Conservation (phyloP, 2,797 vertebrate species). For the Enteromius treurensis region DNA sequence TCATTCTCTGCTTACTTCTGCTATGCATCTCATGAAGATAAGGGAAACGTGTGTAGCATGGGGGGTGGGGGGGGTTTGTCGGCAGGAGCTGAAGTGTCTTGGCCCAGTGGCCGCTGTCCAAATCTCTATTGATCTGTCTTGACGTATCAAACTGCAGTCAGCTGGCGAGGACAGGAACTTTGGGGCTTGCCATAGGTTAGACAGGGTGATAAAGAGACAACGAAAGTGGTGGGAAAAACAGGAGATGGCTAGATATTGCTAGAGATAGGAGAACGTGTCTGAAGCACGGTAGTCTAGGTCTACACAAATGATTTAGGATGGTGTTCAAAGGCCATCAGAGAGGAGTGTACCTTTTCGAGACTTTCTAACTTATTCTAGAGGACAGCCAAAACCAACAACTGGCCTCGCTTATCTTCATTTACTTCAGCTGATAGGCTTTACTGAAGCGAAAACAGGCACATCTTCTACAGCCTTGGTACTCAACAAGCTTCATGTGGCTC, state of each 20-base stretch:
- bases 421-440: constrained; percentile 35
- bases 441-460: constrained; percentile 25
- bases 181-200: constrained; percentile 10
- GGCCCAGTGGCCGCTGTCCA: constrained; percentile 29
- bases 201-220: constrained; percentile 36
- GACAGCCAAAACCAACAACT: constrained; percentile 45
- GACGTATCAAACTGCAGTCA: constrained; percentile 29
- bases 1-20: neutral
- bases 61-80: neutral
- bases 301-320: constrained; percentile 49
- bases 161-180: constrained; percentile 24
- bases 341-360: neutral
- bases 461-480: constrained; percentile 12
- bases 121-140: constrained; percentile 39
- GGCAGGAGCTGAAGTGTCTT: constrained; percentile 15
- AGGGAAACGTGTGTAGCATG: neutral
- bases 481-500: constrained; percentile 19
- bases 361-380: constrained; percentile 30
- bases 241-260: constrained; percentile 16
- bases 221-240: neutral
- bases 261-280: neutral
- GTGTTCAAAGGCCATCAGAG: constrained; percentile 33
- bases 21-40: neutral
- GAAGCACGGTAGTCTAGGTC: constrained; percentile 21
- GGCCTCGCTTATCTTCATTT: constrained; percentile 47